These are phyloP conservation scores for Polydrusus cervinus DNA, from an alignment of 2,888 invertebrate genomes.

Conservation along the genomic window DNA sequence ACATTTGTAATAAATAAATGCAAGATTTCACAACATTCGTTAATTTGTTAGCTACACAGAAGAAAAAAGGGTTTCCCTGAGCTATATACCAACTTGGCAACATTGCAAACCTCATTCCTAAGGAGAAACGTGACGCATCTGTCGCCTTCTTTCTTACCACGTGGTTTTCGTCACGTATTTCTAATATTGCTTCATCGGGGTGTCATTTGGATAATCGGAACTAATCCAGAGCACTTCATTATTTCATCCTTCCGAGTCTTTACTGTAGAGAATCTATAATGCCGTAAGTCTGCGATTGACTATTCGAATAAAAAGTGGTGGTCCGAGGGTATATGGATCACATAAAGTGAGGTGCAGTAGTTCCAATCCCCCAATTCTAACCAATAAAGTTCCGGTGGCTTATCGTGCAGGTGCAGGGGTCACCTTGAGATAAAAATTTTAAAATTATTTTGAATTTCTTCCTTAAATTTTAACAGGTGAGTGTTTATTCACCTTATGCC, in stretches of 20 bases:
- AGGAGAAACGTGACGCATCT: conserved; percentile 4
- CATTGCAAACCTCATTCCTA: neutral
- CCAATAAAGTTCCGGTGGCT: conserved; percentile 29
- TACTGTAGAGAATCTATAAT: neutral
- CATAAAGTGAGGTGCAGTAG: neutral
- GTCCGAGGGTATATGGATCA: neutral
- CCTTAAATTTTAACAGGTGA: conserved; percentile 5
- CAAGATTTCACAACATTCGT: conserved; percentile 13
- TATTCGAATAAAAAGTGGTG: neutral
- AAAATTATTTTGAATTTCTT: conserved; percentile 39
- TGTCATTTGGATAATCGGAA: neutral
- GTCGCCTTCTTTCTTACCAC: neutral
- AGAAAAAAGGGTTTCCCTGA: no score
- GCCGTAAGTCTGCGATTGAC: neutral
- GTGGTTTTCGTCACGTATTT: conserved; percentile 19
- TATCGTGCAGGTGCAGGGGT: conserved; percentile 45
- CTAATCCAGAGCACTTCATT: neutral
- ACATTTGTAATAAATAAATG: no score
- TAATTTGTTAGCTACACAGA: no score
- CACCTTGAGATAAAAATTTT: conserved; percentile 44
- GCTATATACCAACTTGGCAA: neutral
- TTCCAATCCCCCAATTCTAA: conserved; percentile 28
- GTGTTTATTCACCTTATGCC: conserved; percentile 14
- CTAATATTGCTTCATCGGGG: neutral
- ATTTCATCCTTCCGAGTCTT: neutral